Conservation (phyloP, 1,140 invertebrate genomes). For the Cataglyphis hispanica region DNA sequence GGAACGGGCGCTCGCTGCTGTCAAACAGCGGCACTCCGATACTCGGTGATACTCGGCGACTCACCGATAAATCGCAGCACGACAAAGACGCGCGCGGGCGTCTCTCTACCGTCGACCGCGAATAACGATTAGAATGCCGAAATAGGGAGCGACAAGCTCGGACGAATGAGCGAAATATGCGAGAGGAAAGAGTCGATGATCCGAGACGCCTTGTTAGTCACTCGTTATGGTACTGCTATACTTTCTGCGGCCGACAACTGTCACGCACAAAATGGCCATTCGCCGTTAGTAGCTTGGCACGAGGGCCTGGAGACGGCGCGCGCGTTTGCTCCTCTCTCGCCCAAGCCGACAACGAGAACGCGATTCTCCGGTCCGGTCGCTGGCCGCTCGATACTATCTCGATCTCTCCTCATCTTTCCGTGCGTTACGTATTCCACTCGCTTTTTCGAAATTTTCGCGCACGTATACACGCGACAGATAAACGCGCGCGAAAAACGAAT, state of each 20-base stretch:
- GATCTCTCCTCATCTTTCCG: too few species aligned
- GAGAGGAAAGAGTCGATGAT: constrained; percentile 11
- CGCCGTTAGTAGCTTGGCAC: constrained; percentile 84
- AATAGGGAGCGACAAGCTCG: not conserved
- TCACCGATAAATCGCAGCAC: too few species aligned
- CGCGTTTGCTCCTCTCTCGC: constrained; percentile 52
- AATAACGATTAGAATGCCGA: not conserved
- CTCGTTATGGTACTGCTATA: constrained; percentile 35
- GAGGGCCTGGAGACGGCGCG: constrained; percentile 79
- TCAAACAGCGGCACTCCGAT: constrained; percentile 60
- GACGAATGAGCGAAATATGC: not conserved
- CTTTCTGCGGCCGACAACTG: constrained; percentile 79
- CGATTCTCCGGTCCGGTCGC: not conserved
- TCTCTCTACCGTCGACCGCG: constrained; percentile 67
- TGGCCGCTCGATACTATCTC: not conserved
- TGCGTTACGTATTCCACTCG: not conserved
- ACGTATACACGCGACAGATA: not conserved
- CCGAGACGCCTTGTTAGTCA: constrained; percentile 16
- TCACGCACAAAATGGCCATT: constrained; percentile 87
- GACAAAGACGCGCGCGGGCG: constrained; percentile 2
- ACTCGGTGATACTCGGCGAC: too few species aligned
- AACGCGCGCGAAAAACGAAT: not conserved
- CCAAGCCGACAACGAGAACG: constrained; percentile 15
- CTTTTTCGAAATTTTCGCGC: constrained; percentile 66
- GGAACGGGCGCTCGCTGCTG: constrained; percentile 61